These are phyloP conservation scores for Geotrypetes seraphini DNA, from an alignment of 2,797 vertebrate species.

Conservation along the genomic window DNA sequence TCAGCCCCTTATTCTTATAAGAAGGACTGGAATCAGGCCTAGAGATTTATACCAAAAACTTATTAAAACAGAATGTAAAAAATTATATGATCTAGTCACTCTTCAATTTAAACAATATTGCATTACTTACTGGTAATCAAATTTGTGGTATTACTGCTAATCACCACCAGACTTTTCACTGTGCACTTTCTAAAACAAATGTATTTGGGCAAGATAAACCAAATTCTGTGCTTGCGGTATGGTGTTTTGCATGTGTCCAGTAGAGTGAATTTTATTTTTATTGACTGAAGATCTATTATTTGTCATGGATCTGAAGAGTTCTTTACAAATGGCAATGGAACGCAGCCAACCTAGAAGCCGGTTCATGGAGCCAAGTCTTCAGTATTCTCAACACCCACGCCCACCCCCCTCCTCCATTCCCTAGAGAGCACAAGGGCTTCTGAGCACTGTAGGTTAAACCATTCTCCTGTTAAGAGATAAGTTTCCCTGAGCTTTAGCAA, in stretches of 20 bases:
- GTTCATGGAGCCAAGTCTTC: background rate
- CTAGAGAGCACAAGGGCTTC: accelerated
- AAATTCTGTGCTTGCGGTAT: too few species aligned
- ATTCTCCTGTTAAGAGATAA: too few species aligned
- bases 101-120: too few species aligned
- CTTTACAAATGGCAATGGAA: background rate
- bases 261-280: background rate
- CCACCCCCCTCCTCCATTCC: too few species aligned
- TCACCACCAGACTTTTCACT: background rate
- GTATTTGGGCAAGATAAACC: too few species aligned
- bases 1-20: too few species aligned
- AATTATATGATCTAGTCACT: too few species aligned
- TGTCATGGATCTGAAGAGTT: background rate
- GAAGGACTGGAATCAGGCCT: too few species aligned
- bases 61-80: too few species aligned
- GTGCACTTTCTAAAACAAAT: background rate
- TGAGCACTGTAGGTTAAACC: background rate
- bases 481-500: conserved; percentile 4
- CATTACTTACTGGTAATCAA: too few species aligned
- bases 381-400: background rate
- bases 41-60: too few species aligned
- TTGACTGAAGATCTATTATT: background rate
- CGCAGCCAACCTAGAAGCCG: background rate
- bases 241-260: background rate
- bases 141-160: background rate